Base-by-base conservation (phyloP, 2,113 vertebrate genomes). In the Istiophorus platypterus region DNA sequence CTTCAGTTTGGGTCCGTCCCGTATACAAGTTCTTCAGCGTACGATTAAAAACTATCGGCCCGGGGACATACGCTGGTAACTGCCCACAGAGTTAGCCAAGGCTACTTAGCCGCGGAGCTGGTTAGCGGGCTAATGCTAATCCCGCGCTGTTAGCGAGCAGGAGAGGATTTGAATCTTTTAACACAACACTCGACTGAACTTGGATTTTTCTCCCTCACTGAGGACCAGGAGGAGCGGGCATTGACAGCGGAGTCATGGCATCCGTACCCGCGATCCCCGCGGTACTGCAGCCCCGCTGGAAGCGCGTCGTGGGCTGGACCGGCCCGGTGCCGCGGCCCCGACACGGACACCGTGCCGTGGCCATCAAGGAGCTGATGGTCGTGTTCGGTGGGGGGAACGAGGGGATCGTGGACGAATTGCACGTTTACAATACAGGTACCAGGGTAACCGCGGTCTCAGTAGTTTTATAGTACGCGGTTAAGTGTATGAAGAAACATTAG, bases 381-480 rank as follows among this genome's bases (percentile, higher is more conserved):
- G 96, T 97, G 47, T 97, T 97, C 64, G 96, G 96, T 6, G 96
- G 96, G 49, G 96, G 96, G 45, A 97, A 97, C 69, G 96, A 97
- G 87, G 96, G 96, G 10, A 97, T 97, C 64, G 96, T 97, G 84
- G 96, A 97, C 41, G 96, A 97, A 56, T 91, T 97, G 37, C 96
- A 97, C 91, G 96, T 97, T 49, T 97, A 97, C 83, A 97, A 97
- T 84, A 97, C 96, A 66, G 96, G 96, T 97, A 65, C 34, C 15
- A 2, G 39, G 39, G 12, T 14, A 7, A 8, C 37, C 0, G 22
- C 1, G 20, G 12, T 24, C 4, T 26, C 39, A 1, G 57, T 9
- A 2, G 5, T 31, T 59, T 1, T 18, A 5, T 17, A 1, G 4
- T 15, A 39, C 10, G 18, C 10, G 20, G 49, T n/a, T n/a, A n/a